Base-by-base conservation (phyloP, 53 echinoderm and acorn worm species). In the Echinometra lucunter region DNA sequence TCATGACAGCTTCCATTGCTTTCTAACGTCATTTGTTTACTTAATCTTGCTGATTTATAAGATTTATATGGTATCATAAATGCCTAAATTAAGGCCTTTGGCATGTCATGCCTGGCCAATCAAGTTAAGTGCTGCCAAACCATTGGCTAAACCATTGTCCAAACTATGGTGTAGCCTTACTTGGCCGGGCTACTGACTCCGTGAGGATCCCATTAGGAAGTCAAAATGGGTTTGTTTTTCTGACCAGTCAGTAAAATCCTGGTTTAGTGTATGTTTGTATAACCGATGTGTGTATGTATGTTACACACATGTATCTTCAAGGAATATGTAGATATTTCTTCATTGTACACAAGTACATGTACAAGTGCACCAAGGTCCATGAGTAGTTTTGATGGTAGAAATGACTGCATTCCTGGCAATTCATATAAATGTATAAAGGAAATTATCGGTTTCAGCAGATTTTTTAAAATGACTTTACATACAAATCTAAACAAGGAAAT, bases 51-150 rank as follows among this genome's bases (percentile, higher is more conserved):
- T 85, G 85, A 85, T 85, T 53, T 85, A 85, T 85, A 85, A 9
- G 49, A 47, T 85, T 45, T 25, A 49, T 85, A 47, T 49, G 12
- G 28, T 85, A 85, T 85, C 49, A 10, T 85, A 85, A 85, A 47
- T 85, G 9, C 85, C 42, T 17, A 85, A 85, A 85, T 85, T 85
- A 27, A 85, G 49, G 47, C 85, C 85, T 85, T 85, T 4, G 40
- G 85, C 85, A 15, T 85, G n/a, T 49, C 49, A 85, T 85, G 85
- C 47, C 49, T 85, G 85, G 85, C 85, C 85, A 85, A 85, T 85
- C 49, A 47, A 85, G 47, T 85, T 85, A 45, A 85, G 47, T 85
- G 85, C 47, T 47, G 45, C 45, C 85, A 85, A 85, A 85, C 47
- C 37, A 49, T 49, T 49, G 85, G 47, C 85, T 18, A 85, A 47